These are phyloP conservation scores for Archilochus colubris DNA, from an alignment of 2,113 vertebrate species.

Conservation along the genomic window DNA sequence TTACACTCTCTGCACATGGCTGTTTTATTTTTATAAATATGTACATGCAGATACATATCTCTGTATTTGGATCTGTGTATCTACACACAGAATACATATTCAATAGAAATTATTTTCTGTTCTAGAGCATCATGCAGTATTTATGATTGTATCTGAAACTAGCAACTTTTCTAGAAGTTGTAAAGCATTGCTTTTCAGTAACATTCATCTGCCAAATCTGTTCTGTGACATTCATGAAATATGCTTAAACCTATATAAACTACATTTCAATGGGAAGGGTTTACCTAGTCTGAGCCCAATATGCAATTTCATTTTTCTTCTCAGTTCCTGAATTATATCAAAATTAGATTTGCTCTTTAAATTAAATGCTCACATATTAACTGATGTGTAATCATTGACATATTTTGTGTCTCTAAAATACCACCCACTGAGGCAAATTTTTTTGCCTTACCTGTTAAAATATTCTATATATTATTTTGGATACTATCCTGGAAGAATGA, in stretches of 20 bases:
- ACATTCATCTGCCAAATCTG: background rate
- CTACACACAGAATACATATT: background rate
- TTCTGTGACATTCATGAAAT: background rate
- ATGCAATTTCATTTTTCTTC: background rate
- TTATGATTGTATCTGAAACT: background rate
- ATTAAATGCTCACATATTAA: background rate
- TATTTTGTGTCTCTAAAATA: background rate
- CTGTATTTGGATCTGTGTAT: background rate
- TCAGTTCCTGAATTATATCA: background rate
- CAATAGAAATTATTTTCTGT: background rate
- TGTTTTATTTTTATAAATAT: background rate
- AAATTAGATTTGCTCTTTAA: background rate
- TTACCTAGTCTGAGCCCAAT: background rate
- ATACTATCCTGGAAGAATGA: background rate
- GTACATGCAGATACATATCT: rapidly evolving
- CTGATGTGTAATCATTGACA: background rate
- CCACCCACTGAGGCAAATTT: background rate
- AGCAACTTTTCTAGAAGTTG: background rate
- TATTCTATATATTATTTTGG: background rate
- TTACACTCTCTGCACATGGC: background rate
- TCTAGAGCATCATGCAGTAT: background rate
- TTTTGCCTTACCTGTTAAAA: background rate
- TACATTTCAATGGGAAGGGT: background rate
- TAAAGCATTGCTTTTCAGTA: background rate
- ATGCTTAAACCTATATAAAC: background rate